A percentile compares a stretch with the other conserved stretches of the same genome.
phyloP scores from a whole-genome alignment of 2,797 vertebrate species.

The Semaprochilodus insignis region DNA sequence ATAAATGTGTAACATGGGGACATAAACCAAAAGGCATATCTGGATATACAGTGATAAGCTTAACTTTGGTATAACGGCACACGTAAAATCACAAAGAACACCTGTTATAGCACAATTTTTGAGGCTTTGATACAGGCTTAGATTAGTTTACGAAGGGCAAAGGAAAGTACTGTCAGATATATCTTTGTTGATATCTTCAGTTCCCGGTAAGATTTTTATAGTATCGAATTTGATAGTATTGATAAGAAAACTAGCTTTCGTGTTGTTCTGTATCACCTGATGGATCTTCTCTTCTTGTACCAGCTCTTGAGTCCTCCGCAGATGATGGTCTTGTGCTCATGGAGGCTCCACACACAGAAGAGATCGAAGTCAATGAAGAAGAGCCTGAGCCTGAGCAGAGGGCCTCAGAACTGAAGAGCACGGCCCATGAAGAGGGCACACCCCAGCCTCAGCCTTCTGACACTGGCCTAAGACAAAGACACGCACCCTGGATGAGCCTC shows the following conservation, averaged over 20 bases:
- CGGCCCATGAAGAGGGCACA: constrained; percentile 31
- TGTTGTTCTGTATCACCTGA: constrained; percentile 1
- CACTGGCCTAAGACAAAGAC: constrained; percentile 74
- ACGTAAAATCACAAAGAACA: not conserved
- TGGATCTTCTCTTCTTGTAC: not conserved
- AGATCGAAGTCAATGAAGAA: constrained; percentile 35
- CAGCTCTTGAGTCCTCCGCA: constrained; percentile 34
- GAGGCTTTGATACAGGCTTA: not conserved
- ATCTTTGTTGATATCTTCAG: not conserved
- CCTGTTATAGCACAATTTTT: not conserved
- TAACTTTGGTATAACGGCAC: too few species aligned
- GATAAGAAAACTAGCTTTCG: not conserved
- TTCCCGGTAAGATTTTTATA: not conserved
- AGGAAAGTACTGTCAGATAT: not conserved
- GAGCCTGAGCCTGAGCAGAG: constrained; percentile 26
- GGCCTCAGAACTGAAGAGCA: constrained; percentile 3
- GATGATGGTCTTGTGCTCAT: constrained; percentile 53
- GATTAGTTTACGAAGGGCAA: not conserved
- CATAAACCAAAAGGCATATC: too few species aligned
- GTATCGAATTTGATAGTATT: not conserved
- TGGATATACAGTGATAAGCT: too few species aligned
- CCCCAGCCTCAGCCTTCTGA: constrained; percentile 54
- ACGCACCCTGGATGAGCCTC: constrained; percentile 74
- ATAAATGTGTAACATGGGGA: too few species aligned
- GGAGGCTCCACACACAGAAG: constrained; percentile 49